A percentile compares a stretch with the other conserved stretches of the same genome.
Evolutionary conservation across 2,888 invertebrate genomes (phyloP).

Genomic region (Eubasilissa splendida): DNA sequence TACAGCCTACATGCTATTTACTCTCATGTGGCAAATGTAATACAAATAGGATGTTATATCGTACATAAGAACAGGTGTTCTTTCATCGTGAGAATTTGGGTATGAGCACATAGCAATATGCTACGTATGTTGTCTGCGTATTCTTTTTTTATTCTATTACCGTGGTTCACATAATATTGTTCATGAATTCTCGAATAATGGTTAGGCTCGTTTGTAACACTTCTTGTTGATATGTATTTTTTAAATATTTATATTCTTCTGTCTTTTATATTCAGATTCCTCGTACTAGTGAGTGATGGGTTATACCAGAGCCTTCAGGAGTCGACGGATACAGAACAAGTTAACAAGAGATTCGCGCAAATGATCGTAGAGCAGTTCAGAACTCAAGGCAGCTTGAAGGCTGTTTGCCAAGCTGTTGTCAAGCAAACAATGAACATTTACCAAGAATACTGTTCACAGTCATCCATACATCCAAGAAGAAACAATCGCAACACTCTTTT

Average conservation of each 20-base stretch:
- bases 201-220: neutral
- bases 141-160: neutral
- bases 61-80: no score
- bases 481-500: slow-evolving; percentile 90
- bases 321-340: slow-evolving; percentile 80
- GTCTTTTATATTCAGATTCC: slow-evolving; percentile 72
- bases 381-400: slow-evolving; percentile 83
- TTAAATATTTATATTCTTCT: neutral
- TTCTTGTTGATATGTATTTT: neutral
- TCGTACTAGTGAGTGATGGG: slow-evolving; percentile 89
- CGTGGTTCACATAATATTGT: slow-evolving; percentile 10
- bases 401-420: slow-evolving; percentile 89
- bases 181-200: neutral
- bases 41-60: no score
- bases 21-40: no score
- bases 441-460: slow-evolving; percentile 81
- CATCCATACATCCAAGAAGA: slow-evolving; percentile 72
- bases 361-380: slow-evolving; percentile 88
- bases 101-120: no score
- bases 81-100: no score
- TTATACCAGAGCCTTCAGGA: slow-evolving; percentile 89
- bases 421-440: slow-evolving; percentile 89
- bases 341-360: slow-evolving; percentile 85
- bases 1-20: no score
- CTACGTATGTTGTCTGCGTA: neutral